Evolutionary conservation across 2,888 invertebrate genomes (phyloP).

Genomic region (Stramonita haemastoma): DNA sequence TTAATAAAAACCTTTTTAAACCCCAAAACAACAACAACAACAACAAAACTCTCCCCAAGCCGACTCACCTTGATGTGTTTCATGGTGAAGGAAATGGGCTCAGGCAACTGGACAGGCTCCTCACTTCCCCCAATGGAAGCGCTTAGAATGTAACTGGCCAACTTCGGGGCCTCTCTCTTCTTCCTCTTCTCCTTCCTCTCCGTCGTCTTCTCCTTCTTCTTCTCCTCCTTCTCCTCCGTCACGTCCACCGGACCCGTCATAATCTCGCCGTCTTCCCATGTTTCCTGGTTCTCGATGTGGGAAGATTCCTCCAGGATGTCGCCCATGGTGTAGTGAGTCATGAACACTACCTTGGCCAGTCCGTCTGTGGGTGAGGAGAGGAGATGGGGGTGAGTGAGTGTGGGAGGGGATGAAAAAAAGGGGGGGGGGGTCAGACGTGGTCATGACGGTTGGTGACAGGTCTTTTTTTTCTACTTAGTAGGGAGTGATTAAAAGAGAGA

Average conservation of each 20-base stretch:
- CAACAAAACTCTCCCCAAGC: background rate
- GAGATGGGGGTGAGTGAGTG: background rate
- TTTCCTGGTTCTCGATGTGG: constrained; percentile 41
- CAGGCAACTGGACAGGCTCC: constrained; percentile 43
- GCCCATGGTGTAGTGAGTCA: constrained; percentile 68
- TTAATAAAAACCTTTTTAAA: no score
- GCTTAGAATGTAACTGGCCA: constrained; percentile 64
- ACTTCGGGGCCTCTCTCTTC: constrained; percentile 41
- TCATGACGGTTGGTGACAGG: no score
- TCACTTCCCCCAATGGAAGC: constrained; percentile 56
- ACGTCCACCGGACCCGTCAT: background rate
- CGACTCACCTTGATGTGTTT: constrained; percentile 58
- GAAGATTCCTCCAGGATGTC: constrained; percentile 56
- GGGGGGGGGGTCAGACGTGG: no score
- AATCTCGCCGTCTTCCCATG: constrained; percentile 29
- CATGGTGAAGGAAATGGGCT: constrained; percentile 66
- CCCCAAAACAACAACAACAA: no score
- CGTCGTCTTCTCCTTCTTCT: background rate
- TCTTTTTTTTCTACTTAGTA: no score
- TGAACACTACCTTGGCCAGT: constrained; percentile 68
- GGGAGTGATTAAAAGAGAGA: no score
- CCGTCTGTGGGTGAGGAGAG: constrained; percentile 59
- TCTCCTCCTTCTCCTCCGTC: background rate
- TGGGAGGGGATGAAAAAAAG: background rate
- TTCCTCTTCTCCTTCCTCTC: constrained; percentile 27